Evolutionary conservation across 2,888 invertebrate genomes (phyloP), one percentile per base, ranked within the genome.

Genomic region (Agriopis leucophaearia): DNA sequence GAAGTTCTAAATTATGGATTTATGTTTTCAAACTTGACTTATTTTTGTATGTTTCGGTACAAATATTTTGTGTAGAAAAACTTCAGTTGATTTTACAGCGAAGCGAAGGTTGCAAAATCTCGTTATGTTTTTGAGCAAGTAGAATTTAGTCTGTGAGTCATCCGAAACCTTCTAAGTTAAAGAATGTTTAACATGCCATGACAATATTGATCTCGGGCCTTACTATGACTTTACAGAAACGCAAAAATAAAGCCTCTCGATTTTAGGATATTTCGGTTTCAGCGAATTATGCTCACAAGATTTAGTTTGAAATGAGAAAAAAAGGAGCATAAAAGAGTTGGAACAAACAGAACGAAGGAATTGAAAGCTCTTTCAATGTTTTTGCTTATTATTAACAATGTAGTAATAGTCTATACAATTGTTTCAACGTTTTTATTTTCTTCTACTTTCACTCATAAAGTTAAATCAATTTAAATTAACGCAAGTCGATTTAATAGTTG

Each of bases 151-250:
- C 66, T 71, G 66, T 54, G 66, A 52, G 69, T 69, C 64, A 62
- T 69, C 66, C 70, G 85, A 87, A 86, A 77, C 85, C 86, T 74
- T 81, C 52, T 66, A 87, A 84, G 84, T 84, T 79, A 66, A 72
- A 73, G 68, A 80, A 85, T 83, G 81, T 84, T 83, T 83, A 72
- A 78, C 83, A 79, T 82, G 70, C 76, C 74, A 76, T 76, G 61
- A 75, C 78, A 70, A 74, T 69, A 80, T 80, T 75, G 78, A 82
- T 80, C 78, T 72, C 73, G 78, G 81, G 79, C 79, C 76, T 64
- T 81, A 78, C 78, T 74, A 81, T 80, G 76, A 79, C 76, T 82
- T 81, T 78, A 64, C 76, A 78, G 74, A 81, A 82, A 74, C 78
- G 69, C 69, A 64, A 68, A 63, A 70, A 66, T 55, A 71, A 73